Base-by-base conservation (phyloP, 2,113 vertebrate species). In the Fulica atra region DNA sequence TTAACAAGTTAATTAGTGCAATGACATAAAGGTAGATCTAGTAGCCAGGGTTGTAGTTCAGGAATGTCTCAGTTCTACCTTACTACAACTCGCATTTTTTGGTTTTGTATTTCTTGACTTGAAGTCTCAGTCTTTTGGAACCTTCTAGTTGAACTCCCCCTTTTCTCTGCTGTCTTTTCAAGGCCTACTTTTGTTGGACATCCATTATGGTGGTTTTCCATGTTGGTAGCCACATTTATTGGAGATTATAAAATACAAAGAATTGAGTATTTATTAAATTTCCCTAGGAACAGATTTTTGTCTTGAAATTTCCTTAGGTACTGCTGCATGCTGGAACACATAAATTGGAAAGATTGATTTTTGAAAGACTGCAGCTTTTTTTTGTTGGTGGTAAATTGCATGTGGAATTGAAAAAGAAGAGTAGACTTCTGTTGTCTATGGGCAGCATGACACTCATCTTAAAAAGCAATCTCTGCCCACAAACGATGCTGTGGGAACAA, bases 1-100 rank as follows among this genome's bases (percentile, higher is more conserved):
- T 80, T 92, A 96, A 77, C 93, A 65, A 94, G 63, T 91, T 92
- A 92, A 86, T 96, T 96, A 93, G 17, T 82, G 11, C 8, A 68
- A 38, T 86, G 94, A 82, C 50, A 33, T 42, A 81, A 79, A 85
- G 68, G 35, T 46, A 72, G 83, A 66, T 65, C 29, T 71, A 68
- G 33, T 78, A 83, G 60, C 36, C 44, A 61, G 77, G 91, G 16
- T 28, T 87, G 68, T 86, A 84, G 61, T 95, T 74, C 40, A 68
- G 69, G 31, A 56, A 38, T n/a, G 3, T n/a, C 68, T 71, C 21
- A 10, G 11, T 59, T 87, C 48, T 48, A n/a, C 23, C 10, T 56
- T 70, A 40, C n/a, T 28, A 20, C 38, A 57, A 46, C 16, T 57
- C 31, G 25, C 9, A 1, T 19, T 35, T 21, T 20, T 19, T 6